A percentile compares a stretch with the other conserved stretches of the same genome.
Conservation (phyloP, 2,113 vertebrate species). For the Mandrillus leucophaeus region DNA sequence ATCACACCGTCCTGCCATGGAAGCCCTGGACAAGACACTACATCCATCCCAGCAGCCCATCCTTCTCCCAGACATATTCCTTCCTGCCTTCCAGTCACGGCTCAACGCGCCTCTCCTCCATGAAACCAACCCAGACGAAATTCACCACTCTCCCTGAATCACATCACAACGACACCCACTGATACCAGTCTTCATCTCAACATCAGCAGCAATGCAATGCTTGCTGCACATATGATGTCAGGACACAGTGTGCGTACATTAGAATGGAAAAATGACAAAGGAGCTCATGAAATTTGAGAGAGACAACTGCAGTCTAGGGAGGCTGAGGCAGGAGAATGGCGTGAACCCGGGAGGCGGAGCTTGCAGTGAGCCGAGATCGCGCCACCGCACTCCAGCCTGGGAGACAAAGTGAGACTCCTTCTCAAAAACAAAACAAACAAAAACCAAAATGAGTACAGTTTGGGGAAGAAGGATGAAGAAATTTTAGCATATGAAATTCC, state of each 20-base stretch:
- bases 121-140: neutral
- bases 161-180: neutral
- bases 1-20: accelerated
- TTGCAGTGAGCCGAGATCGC: no score
- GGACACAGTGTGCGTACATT: neutral
- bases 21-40: neutral
- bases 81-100: neutral
- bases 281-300: neutral
- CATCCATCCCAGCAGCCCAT: accelerated
- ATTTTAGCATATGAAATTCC: neutral
- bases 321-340: no score
- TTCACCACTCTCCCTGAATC: neutral
- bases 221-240: accelerated
- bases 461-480: neutral
- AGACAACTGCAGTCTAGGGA: neutral
- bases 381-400: no score
- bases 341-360: no score
- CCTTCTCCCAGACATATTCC: neutral
- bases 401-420: no score
- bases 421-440: no score
- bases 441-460: neutral
- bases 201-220: neutral
- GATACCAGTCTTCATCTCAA: accelerated
- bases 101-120: neutral
- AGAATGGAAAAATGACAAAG: neutral